Conservation (phyloP, 2,888 invertebrate species). For the Acleris cristana region DNA sequence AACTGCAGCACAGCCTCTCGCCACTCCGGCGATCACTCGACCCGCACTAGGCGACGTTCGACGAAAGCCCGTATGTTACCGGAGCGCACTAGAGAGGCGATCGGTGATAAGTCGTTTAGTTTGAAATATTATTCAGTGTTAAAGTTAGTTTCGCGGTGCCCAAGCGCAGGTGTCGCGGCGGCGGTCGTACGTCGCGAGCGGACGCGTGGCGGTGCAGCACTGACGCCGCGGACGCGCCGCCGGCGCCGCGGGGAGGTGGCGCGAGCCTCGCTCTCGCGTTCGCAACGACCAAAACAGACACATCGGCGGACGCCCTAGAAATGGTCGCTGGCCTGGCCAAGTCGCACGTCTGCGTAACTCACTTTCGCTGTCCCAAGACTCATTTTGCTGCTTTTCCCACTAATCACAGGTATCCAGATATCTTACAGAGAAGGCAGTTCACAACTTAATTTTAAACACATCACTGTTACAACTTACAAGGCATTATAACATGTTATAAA, state of each 20-base stretch:
- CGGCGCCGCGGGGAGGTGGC: constrained; percentile 41
- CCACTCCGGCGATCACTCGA: constrained; percentile 44
- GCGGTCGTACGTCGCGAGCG: constrained; percentile 36
- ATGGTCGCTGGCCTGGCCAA: constrained; percentile 51
- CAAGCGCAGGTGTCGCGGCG: constrained; percentile 48
- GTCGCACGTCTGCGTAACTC: constrained; percentile 54
- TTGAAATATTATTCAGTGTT: constrained; percentile 8
- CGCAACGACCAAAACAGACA: constrained; percentile 48
- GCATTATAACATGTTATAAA: no score
- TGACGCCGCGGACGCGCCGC: constrained; percentile 38
- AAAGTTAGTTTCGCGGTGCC: constrained; percentile 41
- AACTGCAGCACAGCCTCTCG: constrained; percentile 46
- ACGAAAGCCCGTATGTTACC: constrained; percentile 3
- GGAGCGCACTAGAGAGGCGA: constrained; percentile 11
- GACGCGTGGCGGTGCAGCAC: constrained; percentile 48
- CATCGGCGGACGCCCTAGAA: constrained; percentile 64
- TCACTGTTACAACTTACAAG: no score
- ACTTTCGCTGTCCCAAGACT: constrained; percentile 67
- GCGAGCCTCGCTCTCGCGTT: constrained; percentile 44
- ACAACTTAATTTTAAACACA: no score
- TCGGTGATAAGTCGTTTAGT: not conserved
- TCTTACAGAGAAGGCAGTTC: no score
- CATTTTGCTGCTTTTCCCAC: constrained; percentile 46
- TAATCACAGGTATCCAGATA: not conserved
- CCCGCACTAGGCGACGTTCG: constrained; percentile 13